Percentiles rank a stretch among this genome's conserved stretches.
Conservation (phyloP, 2,113 vertebrate species). For the Hydrolagus affinis region DNA sequence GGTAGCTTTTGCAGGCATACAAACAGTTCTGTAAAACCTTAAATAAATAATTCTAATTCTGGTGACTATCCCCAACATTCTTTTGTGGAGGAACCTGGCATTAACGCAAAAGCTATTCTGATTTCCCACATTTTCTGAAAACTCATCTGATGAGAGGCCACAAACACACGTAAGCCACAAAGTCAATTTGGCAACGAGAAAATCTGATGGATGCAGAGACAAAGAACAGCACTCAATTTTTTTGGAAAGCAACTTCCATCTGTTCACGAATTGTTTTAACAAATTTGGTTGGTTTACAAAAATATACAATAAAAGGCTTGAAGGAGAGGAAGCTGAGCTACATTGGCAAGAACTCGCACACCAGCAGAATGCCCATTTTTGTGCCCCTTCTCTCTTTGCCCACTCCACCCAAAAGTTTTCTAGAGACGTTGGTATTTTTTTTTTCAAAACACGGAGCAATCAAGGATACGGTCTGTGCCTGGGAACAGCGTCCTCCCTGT, state of each 20-base stretch:
- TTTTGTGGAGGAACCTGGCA: no score
- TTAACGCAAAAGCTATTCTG: no score
- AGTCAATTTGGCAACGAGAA: no score
- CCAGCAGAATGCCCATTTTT: not conserved
- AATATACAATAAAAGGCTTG: not conserved
- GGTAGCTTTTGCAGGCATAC: no score
- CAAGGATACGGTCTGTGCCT: conserved; percentile 98
- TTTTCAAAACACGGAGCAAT: not conserved
- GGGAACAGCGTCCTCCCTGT: conserved; percentile 94
- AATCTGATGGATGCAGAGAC: not conserved
- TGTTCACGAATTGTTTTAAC: not conserved
- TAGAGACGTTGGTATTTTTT: not conserved
- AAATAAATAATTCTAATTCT: no score
- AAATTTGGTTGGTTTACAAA: not conserved
- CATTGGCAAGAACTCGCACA: not conserved
- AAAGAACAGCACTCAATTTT: not conserved
- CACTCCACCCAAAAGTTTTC: not conserved
- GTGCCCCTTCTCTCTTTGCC: no score
- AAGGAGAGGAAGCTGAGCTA: not conserved
- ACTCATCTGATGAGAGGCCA: no score
- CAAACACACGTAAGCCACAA: no score
- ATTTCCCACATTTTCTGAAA: no score
- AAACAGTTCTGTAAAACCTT: no score
- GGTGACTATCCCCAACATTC: no score
- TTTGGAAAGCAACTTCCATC: no score